Evolutionary conservation across 1,140 invertebrate genomes (phyloP), one percentile per base, ranked within the genome.

Genomic region (Drosophila persimilis): DNA sequence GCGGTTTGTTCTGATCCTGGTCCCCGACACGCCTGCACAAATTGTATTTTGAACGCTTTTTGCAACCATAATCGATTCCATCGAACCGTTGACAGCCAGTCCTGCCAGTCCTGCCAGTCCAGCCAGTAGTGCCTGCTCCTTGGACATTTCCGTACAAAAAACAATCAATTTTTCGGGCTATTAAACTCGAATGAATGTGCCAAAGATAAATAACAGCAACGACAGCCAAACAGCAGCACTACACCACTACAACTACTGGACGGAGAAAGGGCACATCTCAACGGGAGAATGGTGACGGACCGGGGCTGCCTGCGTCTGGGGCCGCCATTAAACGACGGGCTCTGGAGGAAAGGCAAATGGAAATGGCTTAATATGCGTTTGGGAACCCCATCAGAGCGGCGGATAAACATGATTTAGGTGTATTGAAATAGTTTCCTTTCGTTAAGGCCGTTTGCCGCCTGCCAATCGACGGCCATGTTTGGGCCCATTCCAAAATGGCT

Each of bases 151-250:
- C 83, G 83, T 57, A 88, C 83, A 73, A 67, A 81, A 90, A 90
- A 90, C 89, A 90, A 90, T 90, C 89, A 90, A 90, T 90, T 90
- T 90, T 89, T 90, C 89, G 84, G 88, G 73, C 89, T 90, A 90
- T 90, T 90, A 89, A 90, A 90, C 89, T 85, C 77, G 79, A 90
- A 90, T 90, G 89, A 81, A 89, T 85, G 83, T 90, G 89, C 80
- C 80, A 90, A 90, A 89, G 84, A 85, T 90, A 90, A 89, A 89
- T 80, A 86, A 90, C 88, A 84, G 83, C 83, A 88, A 78, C 83
- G 81, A 83, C 83, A 86, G 83, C 83, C 77, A 66, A 77, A 86
- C 52, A 52, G 39, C 54, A 56, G 63, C 74, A 80, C 65, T 72
- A 84, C 71, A 84, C 60, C 50, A 84, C 80, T 72, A 72, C 61